phyloP scores from a whole-genome alignment of 2,797 vertebrate genomes.

The Poecilia picta region DNA sequence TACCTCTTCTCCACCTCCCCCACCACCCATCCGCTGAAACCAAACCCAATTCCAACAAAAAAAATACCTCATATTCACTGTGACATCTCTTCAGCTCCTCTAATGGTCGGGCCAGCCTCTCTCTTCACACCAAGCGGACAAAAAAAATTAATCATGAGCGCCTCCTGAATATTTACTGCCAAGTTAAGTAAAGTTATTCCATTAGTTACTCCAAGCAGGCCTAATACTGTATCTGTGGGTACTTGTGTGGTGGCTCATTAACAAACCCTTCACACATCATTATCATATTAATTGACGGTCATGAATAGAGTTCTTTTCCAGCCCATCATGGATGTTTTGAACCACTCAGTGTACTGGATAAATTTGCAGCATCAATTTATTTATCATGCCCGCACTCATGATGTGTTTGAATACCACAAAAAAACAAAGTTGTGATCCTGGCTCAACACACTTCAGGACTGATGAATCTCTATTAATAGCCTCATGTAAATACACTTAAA shows the following conservation, averaged over 20 bases:
- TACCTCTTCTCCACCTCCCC: constrained; percentile 50
- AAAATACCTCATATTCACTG: constrained; percentile 64
- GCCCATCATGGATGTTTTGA: constrained; percentile 49
- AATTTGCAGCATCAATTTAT: constrained; percentile 44
- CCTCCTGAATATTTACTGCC: constrained; percentile 85
- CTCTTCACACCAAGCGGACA: constrained; percentile 71
- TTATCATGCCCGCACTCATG: constrained; percentile 32
- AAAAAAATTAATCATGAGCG: constrained; percentile 59
- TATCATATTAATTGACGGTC: constrained; percentile 84
- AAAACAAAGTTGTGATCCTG: constrained; percentile 21
- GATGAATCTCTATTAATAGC: constrained; percentile 38
- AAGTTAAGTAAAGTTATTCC: constrained; percentile 83
- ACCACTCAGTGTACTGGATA: constrained; percentile 59
- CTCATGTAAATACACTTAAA: constrained; percentile 45
- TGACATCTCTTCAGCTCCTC: constrained; percentile 80
- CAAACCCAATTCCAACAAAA: constrained; percentile 74
- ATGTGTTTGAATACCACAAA: constrained; percentile 21
- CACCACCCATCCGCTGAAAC: constrained; percentile 64
- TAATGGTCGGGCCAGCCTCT: constrained; percentile 83
- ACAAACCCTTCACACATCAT: constrained; percentile 82
- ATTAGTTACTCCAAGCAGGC: constrained; percentile 82
- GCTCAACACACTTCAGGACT: constrained; percentile 30
- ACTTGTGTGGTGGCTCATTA: constrained; percentile 75
- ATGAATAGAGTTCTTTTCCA: constrained; percentile 72
- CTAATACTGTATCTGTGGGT: constrained; percentile 79